Conservation (phyloP, 30 jellyfish, hydroid and myxozoan genomes). For the Hydractinia echinata region DNA sequence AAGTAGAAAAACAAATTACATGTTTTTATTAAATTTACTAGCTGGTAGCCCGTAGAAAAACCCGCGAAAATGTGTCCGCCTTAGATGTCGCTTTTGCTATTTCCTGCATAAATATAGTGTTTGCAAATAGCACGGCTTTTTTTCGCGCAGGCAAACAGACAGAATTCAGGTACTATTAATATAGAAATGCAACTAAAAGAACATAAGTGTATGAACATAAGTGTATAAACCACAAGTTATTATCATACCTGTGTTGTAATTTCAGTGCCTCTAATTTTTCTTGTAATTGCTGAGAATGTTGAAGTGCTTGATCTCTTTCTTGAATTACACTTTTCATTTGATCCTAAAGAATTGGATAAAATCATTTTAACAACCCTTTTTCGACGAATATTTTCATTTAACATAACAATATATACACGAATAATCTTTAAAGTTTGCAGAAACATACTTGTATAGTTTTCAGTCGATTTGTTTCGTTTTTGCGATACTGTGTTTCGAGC, state of each 20-base stretch:
- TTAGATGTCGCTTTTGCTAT: too few relatives aligned
- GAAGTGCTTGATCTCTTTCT: slow-evolving; percentile 66
- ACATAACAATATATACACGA: not conserved
- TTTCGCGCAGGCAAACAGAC: too few relatives aligned
- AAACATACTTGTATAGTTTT: slow-evolving; percentile 23
- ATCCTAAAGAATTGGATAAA: slow-evolving; percentile 29
- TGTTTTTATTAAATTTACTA: too few relatives aligned
- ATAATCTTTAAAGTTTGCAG: not conserved
- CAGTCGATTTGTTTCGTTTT: slow-evolving; percentile 31
- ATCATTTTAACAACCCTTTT: not conserved
- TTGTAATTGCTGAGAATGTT: slow-evolving; percentile 34
- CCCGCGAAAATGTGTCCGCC: too few relatives aligned
- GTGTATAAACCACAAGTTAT: too few relatives aligned
- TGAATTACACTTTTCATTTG: slow-evolving; percentile 46
- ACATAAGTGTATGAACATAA: too few relatives aligned
- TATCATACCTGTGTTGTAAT: slow-evolving; percentile 63
- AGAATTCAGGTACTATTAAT: too few relatives aligned
- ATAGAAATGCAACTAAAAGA: too few relatives aligned
- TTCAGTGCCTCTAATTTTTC: slow-evolving; percentile 61
- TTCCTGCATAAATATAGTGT: too few relatives aligned
- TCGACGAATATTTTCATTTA: not conserved
- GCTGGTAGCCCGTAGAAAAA: too few relatives aligned
- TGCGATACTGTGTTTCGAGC: slow-evolving; percentile 20
- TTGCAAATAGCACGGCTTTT: too few relatives aligned
- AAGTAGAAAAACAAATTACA: too few relatives aligned